These are phyloP conservation scores for Alsophila aescularia DNA, from an alignment of 2,888 invertebrate species.

Conservation along the genomic window DNA sequence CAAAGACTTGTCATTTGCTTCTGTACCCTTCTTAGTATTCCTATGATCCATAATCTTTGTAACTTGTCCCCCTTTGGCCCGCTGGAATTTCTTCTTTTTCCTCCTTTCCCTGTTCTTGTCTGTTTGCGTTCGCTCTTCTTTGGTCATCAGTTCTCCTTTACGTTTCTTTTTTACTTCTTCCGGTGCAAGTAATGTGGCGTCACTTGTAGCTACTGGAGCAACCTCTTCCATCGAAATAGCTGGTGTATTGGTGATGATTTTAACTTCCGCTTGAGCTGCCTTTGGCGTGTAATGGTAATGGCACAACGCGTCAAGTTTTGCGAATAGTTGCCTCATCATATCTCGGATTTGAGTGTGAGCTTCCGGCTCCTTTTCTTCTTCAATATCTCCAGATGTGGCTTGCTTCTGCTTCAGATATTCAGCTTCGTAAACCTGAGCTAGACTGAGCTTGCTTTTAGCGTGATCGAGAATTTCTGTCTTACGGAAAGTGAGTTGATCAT, in stretches of 20 bases:
- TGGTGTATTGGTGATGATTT: slow-evolving; percentile 95
- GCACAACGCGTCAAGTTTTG: slow-evolving; percentile 95
- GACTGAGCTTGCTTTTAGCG: slow-evolving; percentile 96
- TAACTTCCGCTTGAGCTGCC: slow-evolving; percentile 92
- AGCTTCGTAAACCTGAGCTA: slow-evolving; percentile 97
- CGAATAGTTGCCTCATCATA: slow-evolving; percentile 90
- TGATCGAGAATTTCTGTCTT: slow-evolving; percentile 95
- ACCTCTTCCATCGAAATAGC: slow-evolving; percentile 98
- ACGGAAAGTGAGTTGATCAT: slow-evolving; percentile 92
- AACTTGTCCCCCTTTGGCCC: slow-evolving; percentile 69
- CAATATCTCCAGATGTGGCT: slow-evolving; percentile 80
- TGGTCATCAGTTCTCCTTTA: slow-evolving; percentile 86
- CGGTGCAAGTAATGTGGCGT: slow-evolving; percentile 94
- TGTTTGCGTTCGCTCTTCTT: slow-evolving; percentile 92
- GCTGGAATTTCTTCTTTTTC: slow-evolving; percentile 92
- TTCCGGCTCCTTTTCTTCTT: slow-evolving; percentile 88
- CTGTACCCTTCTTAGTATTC: slow-evolving; percentile 83
- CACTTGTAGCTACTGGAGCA: slow-evolving; percentile 94
- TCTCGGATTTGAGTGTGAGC: slow-evolving; percentile 91
- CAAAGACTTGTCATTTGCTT: slow-evolving; percentile 83
- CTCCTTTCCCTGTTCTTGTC: slow-evolving; percentile 95
- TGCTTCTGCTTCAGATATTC: slow-evolving; percentile 90
- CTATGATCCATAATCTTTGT: slow-evolving; percentile 78
- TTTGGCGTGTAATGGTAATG: slow-evolving; percentile 98
- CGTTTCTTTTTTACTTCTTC: slow-evolving; percentile 92